A percentile compares a stretch with the other conserved stretches of the same genome.
These are phyloP conservation scores for Apodemia mormo DNA, from an alignment of 2,888 invertebrate species.

Conservation along the genomic window DNA sequence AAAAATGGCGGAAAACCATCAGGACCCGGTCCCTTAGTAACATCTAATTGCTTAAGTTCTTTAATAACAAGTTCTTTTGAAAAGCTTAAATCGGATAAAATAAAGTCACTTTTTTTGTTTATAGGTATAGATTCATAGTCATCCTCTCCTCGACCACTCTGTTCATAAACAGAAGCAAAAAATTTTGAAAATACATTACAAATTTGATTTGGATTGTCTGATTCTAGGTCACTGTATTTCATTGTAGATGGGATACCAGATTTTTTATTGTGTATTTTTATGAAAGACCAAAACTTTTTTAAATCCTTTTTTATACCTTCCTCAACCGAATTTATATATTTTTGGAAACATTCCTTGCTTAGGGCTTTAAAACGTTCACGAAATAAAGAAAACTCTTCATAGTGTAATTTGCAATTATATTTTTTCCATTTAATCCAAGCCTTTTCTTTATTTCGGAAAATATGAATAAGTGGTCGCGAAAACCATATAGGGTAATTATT, in stretches of 20 bases:
- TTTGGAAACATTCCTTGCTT: background rate
- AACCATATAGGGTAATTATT: slow-evolving; percentile 15
- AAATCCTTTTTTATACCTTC: background rate
- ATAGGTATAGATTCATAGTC: too few relatives aligned
- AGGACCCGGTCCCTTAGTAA: slow-evolving; percentile 11
- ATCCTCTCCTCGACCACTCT: background rate
- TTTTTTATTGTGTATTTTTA: background rate
- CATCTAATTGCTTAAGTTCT: background rate
- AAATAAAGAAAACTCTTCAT: slow-evolving; percentile 11
- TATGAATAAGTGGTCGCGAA: background rate
- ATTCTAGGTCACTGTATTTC: background rate
- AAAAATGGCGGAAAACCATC: slow-evolving; percentile 10
- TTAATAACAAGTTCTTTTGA: background rate
- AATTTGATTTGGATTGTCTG: background rate
- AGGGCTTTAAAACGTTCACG: slow-evolving; percentile 1
- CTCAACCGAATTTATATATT: slow-evolving; percentile 3
- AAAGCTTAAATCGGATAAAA: background rate
- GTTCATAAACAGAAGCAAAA: slow-evolving; percentile 13
- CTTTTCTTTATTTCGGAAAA: background rate
- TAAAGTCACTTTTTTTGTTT: background rate
- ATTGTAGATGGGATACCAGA: slow-evolving; percentile 9
- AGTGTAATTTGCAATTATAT: background rate
- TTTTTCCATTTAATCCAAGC: slow-evolving; percentile 16
- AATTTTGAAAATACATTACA: slow-evolving; percentile 9
- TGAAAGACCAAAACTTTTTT: slow-evolving; percentile 12